Evolutionary conservation across 2,888 invertebrate genomes (phyloP).

Genomic region (Synergus japonicus): DNA sequence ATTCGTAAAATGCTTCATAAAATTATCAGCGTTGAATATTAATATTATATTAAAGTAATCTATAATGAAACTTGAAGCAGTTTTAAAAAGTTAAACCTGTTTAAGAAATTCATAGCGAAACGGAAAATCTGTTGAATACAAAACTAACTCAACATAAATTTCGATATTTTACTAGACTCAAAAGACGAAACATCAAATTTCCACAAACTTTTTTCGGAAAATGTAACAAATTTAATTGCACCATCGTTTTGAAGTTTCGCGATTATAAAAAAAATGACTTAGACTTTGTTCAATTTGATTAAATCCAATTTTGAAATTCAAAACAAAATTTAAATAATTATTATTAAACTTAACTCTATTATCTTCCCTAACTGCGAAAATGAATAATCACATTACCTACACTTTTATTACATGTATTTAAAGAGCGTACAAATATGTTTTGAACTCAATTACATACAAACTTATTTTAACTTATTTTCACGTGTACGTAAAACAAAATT

Average conservation of each 20-base stretch:
- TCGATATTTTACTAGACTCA: not conserved
- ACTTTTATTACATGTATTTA: constrained; percentile 26
- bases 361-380: not conserved
- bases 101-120: not conserved
- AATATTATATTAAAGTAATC: not conserved
- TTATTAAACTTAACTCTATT: not conserved
- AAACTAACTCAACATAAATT: not conserved
- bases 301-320: not conserved
- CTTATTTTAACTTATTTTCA: not conserved
- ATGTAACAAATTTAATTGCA: not conserved
- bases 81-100: not conserved
- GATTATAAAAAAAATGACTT: not conserved
- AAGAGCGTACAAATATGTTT: not conserved
- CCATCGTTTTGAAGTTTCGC: not conserved
- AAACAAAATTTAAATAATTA: not conserved
- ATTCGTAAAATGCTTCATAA: not conserved
- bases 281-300: too few species aligned
- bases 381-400: constrained; percentile 26
- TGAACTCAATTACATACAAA: not conserved
- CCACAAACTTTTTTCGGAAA: not conserved
- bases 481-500: not conserved
- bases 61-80: not conserved
- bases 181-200: not conserved
- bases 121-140: not conserved
- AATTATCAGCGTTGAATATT: not conserved